Evolutionary conservation across 2,888 invertebrate genomes (phyloP), one percentile per base, ranked within the genome.

Genomic region (Epinotia ramella): DNA sequence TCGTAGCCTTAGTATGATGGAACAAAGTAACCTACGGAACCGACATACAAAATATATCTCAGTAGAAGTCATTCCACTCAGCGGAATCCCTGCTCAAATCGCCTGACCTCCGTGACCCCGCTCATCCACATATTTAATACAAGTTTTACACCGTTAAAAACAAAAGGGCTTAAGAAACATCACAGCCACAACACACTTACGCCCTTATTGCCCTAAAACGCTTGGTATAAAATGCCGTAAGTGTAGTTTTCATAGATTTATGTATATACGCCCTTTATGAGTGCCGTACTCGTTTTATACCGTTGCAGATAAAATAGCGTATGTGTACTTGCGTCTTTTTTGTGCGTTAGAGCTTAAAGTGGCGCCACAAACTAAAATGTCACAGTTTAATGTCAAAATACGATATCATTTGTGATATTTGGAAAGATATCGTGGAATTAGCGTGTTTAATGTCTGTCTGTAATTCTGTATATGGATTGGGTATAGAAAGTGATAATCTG

Each of bases 81-180:
- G 66, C 6, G 73, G 73, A 67, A 67, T 67, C 73, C 60, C 73
- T 62, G 53, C 66, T 67, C 62, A 73, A 73, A 73, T 73, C 66
- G 73, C 49, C 77, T 82, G 84, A 87, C 84, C 87, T 77, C 79
- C 60, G 73, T 78, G 87, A 87, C 87, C 86, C 73, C 76, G 73
- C 66, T 60, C 73, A 84, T 81, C 83, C 82, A 84, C 83, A 84
- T 85, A 85, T 87, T 86, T 86, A 85, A 86, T 70, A 70, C 66
- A 49, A 84, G 80, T 84, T 84, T 84, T 82, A 82, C 79, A 82
- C 78, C 33, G 80, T 20, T 53, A 59, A 73, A 28, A 66, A 53
- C 69, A 7, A 57, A 69, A 40, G 4, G 59, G n/a, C 59, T 46
- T 60, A 69, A 59, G 11, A 6, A 7, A 24, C 59, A 60, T 60